These are phyloP conservation scores for Characodon lateralis DNA, from an alignment of 2,797 vertebrate genomes.

Conservation along the genomic window DNA sequence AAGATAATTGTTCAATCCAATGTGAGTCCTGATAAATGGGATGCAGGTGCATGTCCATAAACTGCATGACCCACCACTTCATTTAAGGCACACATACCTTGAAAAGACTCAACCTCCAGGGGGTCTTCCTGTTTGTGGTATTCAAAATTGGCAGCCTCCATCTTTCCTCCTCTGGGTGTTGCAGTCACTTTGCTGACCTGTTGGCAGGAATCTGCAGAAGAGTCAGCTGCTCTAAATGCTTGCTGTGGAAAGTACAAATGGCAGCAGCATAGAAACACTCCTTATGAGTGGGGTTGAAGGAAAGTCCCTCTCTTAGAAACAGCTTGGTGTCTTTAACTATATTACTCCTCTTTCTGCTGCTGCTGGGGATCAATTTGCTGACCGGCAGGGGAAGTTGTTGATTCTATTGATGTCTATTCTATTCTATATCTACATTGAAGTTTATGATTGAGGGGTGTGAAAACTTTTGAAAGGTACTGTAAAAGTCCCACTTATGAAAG, in stretches of 20 bases:
- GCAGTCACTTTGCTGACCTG: conserved; percentile 3
- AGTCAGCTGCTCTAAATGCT: conserved; percentile 1
- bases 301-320: conserved; percentile 19
- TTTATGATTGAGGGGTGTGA: not conserved
- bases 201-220: conserved; percentile 27
- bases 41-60: not conserved
- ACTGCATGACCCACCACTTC: not conserved
- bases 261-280: conserved; percentile 16
- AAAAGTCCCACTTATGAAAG: not conserved
- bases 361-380: conserved; percentile 17
- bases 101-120: conserved; percentile 38
- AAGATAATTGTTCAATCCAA: not conserved
- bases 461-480: not conserved
- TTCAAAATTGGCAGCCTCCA: conserved; percentile 63
- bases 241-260: conserved; percentile 13
- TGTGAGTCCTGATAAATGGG: not conserved
- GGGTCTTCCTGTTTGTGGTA: conserved; percentile 43
- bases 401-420: not conserved
- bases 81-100: conserved; percentile 53
- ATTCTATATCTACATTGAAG: not conserved
- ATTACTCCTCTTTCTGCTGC: conserved; percentile 14
- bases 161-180: conserved; percentile 33
- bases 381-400: conserved; percentile 16
- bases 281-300: conserved; percentile 14
- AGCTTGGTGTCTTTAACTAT: conserved; percentile 10